Conservation (phyloP, 2,113 vertebrate genomes). For the Eudyptes chrysolophus region DNA sequence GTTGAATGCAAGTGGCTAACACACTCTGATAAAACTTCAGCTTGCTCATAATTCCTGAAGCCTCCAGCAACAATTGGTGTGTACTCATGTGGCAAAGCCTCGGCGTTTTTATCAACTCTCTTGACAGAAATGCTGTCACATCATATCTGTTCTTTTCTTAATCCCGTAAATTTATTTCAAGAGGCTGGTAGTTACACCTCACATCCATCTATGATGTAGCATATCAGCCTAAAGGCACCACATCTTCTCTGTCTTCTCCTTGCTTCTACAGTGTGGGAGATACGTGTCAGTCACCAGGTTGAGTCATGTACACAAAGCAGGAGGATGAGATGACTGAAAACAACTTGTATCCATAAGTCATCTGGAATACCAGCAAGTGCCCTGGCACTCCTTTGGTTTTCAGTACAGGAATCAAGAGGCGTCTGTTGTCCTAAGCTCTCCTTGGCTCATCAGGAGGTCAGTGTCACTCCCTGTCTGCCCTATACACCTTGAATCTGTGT, state of each 20-base stretch:
- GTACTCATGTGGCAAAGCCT: conserved; percentile 61
- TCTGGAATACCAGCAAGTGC: neutral
- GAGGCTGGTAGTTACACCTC: conserved; percentile 38
- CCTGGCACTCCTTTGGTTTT: neutral
- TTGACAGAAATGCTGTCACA: conserved; percentile 67
- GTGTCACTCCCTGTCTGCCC: neutral
- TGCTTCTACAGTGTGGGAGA: neutral
- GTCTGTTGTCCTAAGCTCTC: neutral
- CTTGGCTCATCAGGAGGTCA: neutral
- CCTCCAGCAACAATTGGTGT: conserved; percentile 33
- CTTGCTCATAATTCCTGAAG: conserved; percentile 34
- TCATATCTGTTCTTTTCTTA: conserved; percentile 57
- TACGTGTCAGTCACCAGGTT: neutral
- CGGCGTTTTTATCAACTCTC: conserved; percentile 55
- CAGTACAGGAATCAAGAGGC: neutral
- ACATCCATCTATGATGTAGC: neutral
- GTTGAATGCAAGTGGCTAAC: neutral
- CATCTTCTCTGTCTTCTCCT: neutral
- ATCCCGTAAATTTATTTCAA: conserved; percentile 52
- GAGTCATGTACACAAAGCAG: neutral
- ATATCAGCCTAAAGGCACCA: conserved; percentile 5
- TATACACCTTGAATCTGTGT: neutral
- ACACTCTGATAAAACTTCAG: neutral
- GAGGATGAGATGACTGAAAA: neutral
- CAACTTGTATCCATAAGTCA: neutral